Conservation (phyloP, 2,888 invertebrate species). For the Scaeva pyrastri region DNA sequence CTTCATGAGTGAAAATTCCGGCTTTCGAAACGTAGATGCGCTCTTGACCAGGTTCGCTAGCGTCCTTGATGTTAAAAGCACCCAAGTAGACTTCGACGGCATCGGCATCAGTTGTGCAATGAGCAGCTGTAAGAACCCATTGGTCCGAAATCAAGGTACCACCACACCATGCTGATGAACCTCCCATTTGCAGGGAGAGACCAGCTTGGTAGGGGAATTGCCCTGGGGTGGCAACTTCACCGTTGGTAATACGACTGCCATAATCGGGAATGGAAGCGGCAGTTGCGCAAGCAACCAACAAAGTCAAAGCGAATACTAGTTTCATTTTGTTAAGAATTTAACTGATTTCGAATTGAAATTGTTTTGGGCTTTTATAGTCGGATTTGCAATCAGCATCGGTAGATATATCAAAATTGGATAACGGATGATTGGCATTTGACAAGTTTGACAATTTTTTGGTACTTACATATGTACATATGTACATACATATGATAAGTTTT, state of each 20-base stretch:
- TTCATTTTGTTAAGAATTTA: constrained; percentile 70
- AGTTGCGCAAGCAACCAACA: constrained; percentile 69
- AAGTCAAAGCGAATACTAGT: constrained; percentile 68
- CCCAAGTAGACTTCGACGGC: constrained; percentile 77
- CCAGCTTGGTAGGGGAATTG: constrained; percentile 78
- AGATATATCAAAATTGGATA: neutral
- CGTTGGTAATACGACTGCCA: constrained; percentile 77
- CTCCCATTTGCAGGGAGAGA: constrained; percentile 50
- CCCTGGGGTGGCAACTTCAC: constrained; percentile 66
- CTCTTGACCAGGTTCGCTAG: constrained; percentile 75
- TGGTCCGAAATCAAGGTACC: constrained; percentile 78
- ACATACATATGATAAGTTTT: neutral
- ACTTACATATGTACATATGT: no score
- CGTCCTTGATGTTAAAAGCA: constrained; percentile 72
- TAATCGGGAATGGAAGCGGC: constrained; percentile 66
- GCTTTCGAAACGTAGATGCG: constrained; percentile 65
- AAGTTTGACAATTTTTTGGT: neutral
- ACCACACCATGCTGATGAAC: constrained; percentile 78
- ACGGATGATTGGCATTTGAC: neutral
- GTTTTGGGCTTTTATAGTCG: constrained; percentile 11
- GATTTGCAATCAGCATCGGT: neutral
- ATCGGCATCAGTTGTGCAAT: constrained; percentile 76
- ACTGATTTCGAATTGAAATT: constrained; percentile 6
- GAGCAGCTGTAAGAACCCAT: constrained; percentile 79
- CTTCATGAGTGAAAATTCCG: constrained; percentile 76